phyloP scores from a whole-genome alignment of 1,140 invertebrate genomes.

The Aphaenogaster rudis region DNA sequence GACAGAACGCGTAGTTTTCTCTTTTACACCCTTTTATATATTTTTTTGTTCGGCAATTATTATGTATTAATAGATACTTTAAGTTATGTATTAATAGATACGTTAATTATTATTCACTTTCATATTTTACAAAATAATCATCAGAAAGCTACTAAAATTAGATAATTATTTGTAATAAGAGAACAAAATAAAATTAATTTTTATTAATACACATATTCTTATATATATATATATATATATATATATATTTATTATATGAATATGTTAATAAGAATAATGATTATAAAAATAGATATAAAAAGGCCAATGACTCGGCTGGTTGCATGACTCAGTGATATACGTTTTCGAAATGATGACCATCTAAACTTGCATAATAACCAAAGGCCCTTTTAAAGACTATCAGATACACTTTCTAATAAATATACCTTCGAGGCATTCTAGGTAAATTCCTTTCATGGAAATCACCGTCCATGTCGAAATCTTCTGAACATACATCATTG shows the following conservation, averaged over 20 bases:
- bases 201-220: no score
- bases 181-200: no score
- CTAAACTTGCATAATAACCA: constrained; percentile 14
- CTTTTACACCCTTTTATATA: no score
- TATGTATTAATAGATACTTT: no score
- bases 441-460: constrained; percentile 33
- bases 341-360: constrained; percentile 18
- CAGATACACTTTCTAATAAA: constrained; percentile 31
- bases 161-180: no score
- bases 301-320: background rate
- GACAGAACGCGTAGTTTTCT: no score
- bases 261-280: background rate
- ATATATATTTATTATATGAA: background rate
- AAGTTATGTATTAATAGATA: no score
- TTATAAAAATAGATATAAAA: background rate
- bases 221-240: no score
- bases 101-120: no score
- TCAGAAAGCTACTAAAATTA: no score
- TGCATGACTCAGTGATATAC: background rate
- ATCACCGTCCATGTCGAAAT: background rate
- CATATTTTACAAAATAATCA: no score
- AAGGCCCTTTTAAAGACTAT: background rate
- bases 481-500: constrained; percentile 8
- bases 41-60: no score
- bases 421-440: background rate